Base-by-base conservation (phyloP, 2,888 invertebrate genomes). In the Tinea semifulvella region DNA sequence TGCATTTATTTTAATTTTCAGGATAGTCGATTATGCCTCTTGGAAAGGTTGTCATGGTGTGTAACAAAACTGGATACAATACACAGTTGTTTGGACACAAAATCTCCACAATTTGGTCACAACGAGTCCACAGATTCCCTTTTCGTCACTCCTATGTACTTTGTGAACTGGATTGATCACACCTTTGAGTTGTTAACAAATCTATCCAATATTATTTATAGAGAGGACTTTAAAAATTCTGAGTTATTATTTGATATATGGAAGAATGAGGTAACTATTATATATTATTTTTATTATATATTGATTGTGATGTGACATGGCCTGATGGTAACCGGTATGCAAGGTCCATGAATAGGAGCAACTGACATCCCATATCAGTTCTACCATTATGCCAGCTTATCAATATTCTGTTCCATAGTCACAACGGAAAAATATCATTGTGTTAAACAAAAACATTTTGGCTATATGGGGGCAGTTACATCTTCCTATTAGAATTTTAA, bases 131-230 rank as follows among this genome's bases (percentile, higher is more conserved):
- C 68, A 49, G 58, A 67, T 14, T 64, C 69, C 1, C 53, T 70
- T 1, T 57, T 68, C 46, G 47, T 56, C 0, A 60, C 65, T 8
- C 63, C 64, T 2, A 74, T 79, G 72, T 72, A 76, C 52, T 80
- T 80, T 64, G 73, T 80, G 3, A 76, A 77, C 52, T 80, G 80
- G 80, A 76, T 80, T 50, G 80, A 80, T 49, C 70, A 75, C 49
- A 73, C 76, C 46, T 76, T 79, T 63, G 73, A 74, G 44, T 53
- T 71, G 27, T 62, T 80, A 2, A 56, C 58, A 10, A 75, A 71
- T 56, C 52, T 80, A 5, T 58, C 72, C 0, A 52, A 56, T 46
- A 53, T 63, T 43, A 59, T 74, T 7, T 75, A 70, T 47, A 67
- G 57, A 49, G 68, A 61, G 26, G 65, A 69, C 46, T 61, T 63